These are phyloP conservation scores for Subacronicta megacephala DNA, from an alignment of 2,888 invertebrate species.

Conservation along the genomic window DNA sequence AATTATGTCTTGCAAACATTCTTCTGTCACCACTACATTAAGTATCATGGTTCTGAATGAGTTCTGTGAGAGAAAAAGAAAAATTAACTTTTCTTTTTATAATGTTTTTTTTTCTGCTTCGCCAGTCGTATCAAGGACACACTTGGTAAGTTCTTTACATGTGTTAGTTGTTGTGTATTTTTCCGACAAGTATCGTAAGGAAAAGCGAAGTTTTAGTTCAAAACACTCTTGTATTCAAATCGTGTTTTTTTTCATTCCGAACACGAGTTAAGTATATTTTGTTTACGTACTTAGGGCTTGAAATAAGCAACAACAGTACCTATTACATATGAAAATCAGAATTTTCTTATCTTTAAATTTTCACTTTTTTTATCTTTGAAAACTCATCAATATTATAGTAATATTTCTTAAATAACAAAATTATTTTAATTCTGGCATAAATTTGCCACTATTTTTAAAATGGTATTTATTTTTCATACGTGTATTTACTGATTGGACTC, in stretches of 20 bases:
- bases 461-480: too few relatives aligned
- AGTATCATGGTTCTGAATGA: slow-evolving; percentile 13
- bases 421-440: too few relatives aligned
- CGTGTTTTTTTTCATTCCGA: slow-evolving; percentile 5
- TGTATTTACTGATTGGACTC: too few relatives aligned
- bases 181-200: slow-evolving; percentile 2
- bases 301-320: too few relatives aligned
- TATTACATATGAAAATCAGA: too few relatives aligned
- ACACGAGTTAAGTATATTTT: not conserved
- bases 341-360: too few relatives aligned
- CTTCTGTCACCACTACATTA: slow-evolving; percentile 4
- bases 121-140: slow-evolving; percentile 4
- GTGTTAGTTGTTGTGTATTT: slow-evolving; percentile 15
- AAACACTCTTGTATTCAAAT: slow-evolving; percentile 27
- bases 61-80: slow-evolving; percentile 5
- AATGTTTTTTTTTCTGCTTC: slow-evolving; percentile 17
- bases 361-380: too few relatives aligned
- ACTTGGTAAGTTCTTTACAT: slow-evolving; percentile 21
- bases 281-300: not conserved
- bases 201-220: slow-evolving; percentile 14
- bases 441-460: too few relatives aligned
- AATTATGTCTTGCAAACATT: not conserved
- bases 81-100: slow-evolving; percentile 13
- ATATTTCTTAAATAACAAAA: too few relatives aligned
- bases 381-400: too few relatives aligned